These are phyloP conservation scores for Steinernema hermaphroditum DNA, from an alignment of 2,888 invertebrate species.

Conservation along the genomic window DNA sequence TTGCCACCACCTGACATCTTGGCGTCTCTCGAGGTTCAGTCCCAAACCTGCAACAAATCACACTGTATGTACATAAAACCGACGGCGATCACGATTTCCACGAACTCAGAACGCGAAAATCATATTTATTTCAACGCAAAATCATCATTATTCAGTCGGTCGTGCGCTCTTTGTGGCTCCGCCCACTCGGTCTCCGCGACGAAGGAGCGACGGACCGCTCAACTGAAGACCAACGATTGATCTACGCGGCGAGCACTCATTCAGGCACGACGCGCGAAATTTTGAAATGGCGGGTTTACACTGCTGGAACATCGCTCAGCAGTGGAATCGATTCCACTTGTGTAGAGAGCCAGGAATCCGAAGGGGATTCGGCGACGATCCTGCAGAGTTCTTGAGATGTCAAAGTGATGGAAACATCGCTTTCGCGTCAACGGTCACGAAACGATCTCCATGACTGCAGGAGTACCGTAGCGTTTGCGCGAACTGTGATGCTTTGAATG, in stretches of 20 bases:
- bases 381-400: no score
- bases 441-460: background rate
- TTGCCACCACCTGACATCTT: conserved; percentile 66
- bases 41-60: conserved; percentile 4
- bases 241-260: conserved; percentile 24
- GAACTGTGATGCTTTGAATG: background rate
- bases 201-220: conserved; percentile 1
- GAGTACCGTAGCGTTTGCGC: conserved; percentile 8
- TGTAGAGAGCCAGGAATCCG: no score
- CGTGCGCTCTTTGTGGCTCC: conserved; percentile 6
- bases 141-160: conserved; percentile 26
- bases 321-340: no score
- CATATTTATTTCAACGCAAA: conserved; percentile 29
- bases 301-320: no score
- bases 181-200: conserved; percentile 24
- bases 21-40: conserved; percentile 5
- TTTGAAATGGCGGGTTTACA: background rate
- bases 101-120: conserved; percentile 9
- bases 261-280: conserved; percentile 16
- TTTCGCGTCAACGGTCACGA: background rate
- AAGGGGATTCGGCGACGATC: no score
- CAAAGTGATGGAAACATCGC: no score
- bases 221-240: conserved; percentile 31
- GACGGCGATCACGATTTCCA: background rate
- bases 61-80: background rate